phyloP scores from a whole-genome alignment of 2,888 invertebrate genomes.

The Amphipyra berbera region DNA sequence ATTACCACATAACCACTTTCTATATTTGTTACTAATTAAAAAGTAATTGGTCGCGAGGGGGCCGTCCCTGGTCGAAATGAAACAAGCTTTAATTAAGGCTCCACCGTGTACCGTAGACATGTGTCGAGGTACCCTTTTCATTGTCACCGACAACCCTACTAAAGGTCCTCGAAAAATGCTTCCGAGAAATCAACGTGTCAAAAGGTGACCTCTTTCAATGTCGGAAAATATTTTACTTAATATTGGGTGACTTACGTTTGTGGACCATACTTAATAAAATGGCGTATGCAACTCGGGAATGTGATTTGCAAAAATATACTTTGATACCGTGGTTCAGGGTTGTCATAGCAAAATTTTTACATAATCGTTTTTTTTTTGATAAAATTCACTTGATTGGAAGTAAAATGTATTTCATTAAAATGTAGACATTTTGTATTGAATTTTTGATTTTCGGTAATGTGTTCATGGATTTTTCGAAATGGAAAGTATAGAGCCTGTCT shows the following conservation, averaged over 20 bases:
- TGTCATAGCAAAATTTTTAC: no score
- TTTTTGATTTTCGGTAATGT: no score
- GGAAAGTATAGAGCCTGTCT: no score
- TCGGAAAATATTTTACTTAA: neutral
- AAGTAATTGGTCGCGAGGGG: conserved; percentile 73
- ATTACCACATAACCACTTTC: conserved; percentile 62
- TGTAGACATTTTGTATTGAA: no score
- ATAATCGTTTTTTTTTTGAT: no score
- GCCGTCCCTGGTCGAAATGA: conserved; percentile 71
- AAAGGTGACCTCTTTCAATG: conserved; percentile 4
- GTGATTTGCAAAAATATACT: no score
- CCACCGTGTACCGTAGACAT: conserved; percentile 65
- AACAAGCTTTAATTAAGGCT: conserved; percentile 81
- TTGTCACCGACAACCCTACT: conserved; percentile 66
- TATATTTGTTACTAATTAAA: conserved; percentile 80
- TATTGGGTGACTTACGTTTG: neutral
- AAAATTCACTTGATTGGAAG: no score
- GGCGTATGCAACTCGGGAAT: neutral
- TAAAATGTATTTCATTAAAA: no score
- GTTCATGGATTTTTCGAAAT: no score
- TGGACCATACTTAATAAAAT: neutral
- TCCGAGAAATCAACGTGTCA: conserved; percentile 16
- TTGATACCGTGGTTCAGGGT: no score
- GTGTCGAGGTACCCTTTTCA: conserved; percentile 78
- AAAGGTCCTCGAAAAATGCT: conserved; percentile 29